Base-by-base conservation (phyloP, 1,140 invertebrate genomes). In the Eulimnadia texana region DNA sequence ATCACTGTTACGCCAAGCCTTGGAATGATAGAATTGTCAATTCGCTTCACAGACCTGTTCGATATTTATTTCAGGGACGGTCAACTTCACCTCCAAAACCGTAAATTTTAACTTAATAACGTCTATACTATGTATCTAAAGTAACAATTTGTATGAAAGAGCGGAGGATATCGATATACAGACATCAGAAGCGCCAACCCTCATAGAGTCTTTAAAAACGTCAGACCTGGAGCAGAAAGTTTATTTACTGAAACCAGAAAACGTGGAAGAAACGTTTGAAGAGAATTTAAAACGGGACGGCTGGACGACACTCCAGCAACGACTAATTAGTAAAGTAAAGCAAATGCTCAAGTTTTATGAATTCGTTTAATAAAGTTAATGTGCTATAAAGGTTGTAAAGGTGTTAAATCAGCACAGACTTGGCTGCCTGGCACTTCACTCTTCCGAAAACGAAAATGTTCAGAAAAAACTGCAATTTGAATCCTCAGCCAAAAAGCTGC, bases 361-460 rank as follows among this genome's bases (percentile, higher is more conserved):
- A 11, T 29, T 1, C n/a, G 55, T 25, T 10, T 10, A 58, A 50
- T 10, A 23, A 51, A 24, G 13, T 23, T 60, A 33, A 53, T 62
- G 64, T 69, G 9, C 58, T 74, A 66, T 42, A 62, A 73, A 75
- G 68, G 71, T 84, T 0, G 72, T 84, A 1, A 79, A 78, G 62
- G 80, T 86, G 58, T 70, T 92, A n/a, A 81, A 87, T 67, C 73
- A 75, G 23, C 86, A 90, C 68, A 76, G 82, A 33, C 71, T 91
- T 27, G 76, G 82, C 0, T 77, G 86, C 60, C 70, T 91, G 24
- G 77, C 84, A 0, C 72, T 70, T 63, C 68, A 70, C 57, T 72
- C 72, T 33, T 76, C 74, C 19, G 74, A 71, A 50, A 73, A 77
- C 58, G 75, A 77, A 62, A 76, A 78, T 2, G 75, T 90, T 9